Conservation (phyloP, 2,888 invertebrate genomes). For the Hedya salicella region DNA sequence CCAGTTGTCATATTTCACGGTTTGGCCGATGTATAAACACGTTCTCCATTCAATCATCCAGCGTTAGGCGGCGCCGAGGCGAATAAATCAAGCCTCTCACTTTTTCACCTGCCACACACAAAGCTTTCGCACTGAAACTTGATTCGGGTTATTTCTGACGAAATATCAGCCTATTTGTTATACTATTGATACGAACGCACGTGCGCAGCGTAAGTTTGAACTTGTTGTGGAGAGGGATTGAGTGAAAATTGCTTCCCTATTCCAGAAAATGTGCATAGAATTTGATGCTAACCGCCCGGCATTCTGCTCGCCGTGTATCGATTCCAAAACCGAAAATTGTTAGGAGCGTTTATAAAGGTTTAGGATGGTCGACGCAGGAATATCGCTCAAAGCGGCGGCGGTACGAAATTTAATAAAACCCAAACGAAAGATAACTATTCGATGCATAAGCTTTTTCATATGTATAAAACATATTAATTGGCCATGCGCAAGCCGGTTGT, state of each 20-base stretch:
- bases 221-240: conserved; percentile 82
- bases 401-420: conserved; percentile 30
- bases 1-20: conserved; percentile 79
- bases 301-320: conserved; percentile 45
- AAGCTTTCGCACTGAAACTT: conserved; percentile 83
- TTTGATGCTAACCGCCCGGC: conserved; percentile 70
- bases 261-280: conserved; percentile 80
- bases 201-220: conserved; percentile 82
- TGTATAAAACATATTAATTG: not conserved
- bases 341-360: conserved; percentile 35
- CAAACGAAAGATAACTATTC: conserved; percentile 23
- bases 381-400: conserved; percentile 20
- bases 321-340: conserved; percentile 40
- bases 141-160: conserved; percentile 85
- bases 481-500: not conserved
- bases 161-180: conserved; percentile 85
- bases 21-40: conserved; percentile 81
- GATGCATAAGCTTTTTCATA: conserved; percentile 13
- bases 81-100: conserved; percentile 84
- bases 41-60: conserved; percentile 81
- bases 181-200: conserved; percentile 83
- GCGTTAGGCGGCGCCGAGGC: conserved; percentile 80
- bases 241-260: conserved; percentile 77
- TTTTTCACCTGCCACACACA: conserved; percentile 85
- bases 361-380: conserved; percentile 17